Evolutionary conservation across 2,113 vertebrate species (phyloP).

Genomic region (Chauna torquata): DNA sequence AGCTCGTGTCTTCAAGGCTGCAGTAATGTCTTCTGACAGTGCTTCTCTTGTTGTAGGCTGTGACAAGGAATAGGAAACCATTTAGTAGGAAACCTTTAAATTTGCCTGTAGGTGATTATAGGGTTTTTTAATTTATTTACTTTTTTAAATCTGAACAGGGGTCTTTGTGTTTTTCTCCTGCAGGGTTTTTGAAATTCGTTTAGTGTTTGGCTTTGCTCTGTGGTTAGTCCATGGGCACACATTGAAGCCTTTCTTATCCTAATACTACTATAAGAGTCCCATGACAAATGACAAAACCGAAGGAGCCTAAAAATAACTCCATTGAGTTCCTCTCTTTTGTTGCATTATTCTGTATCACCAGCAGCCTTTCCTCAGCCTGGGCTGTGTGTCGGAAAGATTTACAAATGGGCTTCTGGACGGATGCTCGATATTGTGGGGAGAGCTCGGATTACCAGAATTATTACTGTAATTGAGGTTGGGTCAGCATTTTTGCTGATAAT

Average conservation of each 20-base stretch:
- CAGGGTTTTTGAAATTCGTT: background rate
- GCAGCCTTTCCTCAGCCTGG: background rate
- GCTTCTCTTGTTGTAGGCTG: background rate
- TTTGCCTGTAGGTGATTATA: background rate
- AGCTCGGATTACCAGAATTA: fast-evolving
- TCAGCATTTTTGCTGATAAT: fast-evolving
- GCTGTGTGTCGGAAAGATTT: fast-evolving
- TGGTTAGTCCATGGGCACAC: background rate
- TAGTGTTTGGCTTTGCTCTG: background rate
- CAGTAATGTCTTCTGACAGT: background rate
- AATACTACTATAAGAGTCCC: background rate
- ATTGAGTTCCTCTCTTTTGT: background rate
- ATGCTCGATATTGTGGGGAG: fast-evolving
- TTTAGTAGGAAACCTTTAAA: background rate
- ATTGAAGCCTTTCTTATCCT: conserved; percentile 25
- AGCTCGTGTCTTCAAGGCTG: background rate
- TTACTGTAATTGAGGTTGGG: fast-evolving
- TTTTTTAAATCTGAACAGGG: background rate
- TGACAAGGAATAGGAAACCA: background rate
- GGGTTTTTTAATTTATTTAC: background rate
- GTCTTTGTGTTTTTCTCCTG: background rate
- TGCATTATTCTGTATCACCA: background rate
- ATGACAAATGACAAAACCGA: background rate
- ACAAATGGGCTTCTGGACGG: background rate
- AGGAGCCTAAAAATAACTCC: background rate